Percentiles rank a stretch among this genome's conserved stretches.
phyloP scores from a whole-genome alignment of 2,888 invertebrate species.

The Chrysolina americana region DNA sequence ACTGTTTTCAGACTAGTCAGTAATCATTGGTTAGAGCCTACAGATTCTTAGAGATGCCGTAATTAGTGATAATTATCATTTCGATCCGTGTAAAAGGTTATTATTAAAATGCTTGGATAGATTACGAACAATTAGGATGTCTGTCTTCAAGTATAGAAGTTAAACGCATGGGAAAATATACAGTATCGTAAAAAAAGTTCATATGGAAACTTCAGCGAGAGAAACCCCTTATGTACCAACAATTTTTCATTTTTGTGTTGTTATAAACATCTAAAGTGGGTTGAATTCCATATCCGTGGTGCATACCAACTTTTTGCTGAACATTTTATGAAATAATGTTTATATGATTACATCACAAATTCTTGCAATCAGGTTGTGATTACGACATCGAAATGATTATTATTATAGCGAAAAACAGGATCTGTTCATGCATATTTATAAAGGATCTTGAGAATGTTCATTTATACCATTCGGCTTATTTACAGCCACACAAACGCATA shows the following conservation, averaged over 20 bases:
- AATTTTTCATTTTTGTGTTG: neutral
- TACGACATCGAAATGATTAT: slow-evolving; percentile 5
- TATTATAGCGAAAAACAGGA: slow-evolving; percentile 1
- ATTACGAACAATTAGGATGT: slow-evolving; percentile 4
- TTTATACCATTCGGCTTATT: slow-evolving; percentile 5
- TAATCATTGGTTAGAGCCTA: slow-evolving; percentile 5
- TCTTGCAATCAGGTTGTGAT: neutral
- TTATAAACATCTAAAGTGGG: neutral
- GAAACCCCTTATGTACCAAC: no score
- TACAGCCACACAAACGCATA: neutral
- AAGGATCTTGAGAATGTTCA: neutral
- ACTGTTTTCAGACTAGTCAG: neutral
- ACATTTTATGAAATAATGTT: neutral
- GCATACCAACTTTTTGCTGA: neutral
- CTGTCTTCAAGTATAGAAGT: neutral
- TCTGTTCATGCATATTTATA: slow-evolving; percentile 8
- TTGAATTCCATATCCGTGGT: neutral
- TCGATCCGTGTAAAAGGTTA: slow-evolving; percentile 12
- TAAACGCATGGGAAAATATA: neutral
- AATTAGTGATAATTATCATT: slow-evolving; percentile 20
- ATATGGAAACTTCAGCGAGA: no score
- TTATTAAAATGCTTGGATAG: slow-evolving; percentile 11
- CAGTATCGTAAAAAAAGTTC: neutral
- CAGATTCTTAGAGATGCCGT: slow-evolving; percentile 7
- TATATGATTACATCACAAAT: neutral